These are phyloP conservation scores for Platyrinchus mystaceus DNA, from an alignment of 2,797 vertebrate species.

Conservation along the genomic window DNA sequence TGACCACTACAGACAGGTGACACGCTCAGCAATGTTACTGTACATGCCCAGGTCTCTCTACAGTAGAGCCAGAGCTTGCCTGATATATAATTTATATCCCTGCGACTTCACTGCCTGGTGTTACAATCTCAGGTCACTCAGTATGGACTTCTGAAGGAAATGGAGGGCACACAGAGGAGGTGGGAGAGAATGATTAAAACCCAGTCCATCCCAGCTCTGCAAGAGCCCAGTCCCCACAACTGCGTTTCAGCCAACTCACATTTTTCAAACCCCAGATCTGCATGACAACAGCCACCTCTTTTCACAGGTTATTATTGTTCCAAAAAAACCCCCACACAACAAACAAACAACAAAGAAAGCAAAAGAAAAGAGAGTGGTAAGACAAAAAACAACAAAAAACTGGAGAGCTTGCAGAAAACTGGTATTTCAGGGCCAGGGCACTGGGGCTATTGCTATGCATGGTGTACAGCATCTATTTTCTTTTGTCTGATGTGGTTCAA, in stretches of 20 bases:
- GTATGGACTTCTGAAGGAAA: slow-evolving; percentile 9
- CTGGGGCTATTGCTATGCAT: background rate
- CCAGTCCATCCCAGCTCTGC: background rate
- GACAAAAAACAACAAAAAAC: background rate
- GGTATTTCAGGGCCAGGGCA: background rate
- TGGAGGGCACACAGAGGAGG: background rate
- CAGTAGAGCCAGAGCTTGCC: background rate
- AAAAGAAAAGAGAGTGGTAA: background rate
- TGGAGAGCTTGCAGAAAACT: background rate
- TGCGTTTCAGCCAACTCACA: background rate
- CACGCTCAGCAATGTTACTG: background rate
- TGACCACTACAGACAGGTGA: slow-evolving; percentile 49
- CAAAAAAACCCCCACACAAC: no score
- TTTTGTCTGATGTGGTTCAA: background rate
- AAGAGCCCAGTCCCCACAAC: background rate
- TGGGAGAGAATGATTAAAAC: slow-evolving; percentile 1
- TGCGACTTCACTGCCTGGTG: background rate
- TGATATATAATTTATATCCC: slow-evolving; percentile 52
- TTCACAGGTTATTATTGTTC: background rate
- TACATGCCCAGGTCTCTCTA: background rate
- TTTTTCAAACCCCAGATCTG: slow-evolving; percentile 2
- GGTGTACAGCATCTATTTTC: background rate
- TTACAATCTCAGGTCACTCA: slow-evolving; percentile 27
- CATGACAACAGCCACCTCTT: background rate
- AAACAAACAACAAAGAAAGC: no score